Conservation (phyloP, 2,113 vertebrate genomes). For the Percina caprodes region DNA sequence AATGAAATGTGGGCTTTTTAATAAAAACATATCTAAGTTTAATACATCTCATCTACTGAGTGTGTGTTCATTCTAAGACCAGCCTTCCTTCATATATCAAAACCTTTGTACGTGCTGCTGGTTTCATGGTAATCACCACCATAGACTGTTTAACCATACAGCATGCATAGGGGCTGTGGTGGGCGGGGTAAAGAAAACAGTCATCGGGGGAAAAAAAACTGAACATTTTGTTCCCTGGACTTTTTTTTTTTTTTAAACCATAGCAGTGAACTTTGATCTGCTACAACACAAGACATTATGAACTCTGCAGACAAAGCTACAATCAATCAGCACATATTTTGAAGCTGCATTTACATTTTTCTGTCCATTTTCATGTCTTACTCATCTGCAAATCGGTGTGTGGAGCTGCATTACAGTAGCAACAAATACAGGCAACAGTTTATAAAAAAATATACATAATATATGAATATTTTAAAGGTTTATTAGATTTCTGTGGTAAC, state of each 20-base stretch:
- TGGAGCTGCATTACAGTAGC: background rate
- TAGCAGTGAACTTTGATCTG: conserved; percentile 1
- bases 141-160: background rate
- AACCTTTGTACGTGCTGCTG: too few species aligned
- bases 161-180: conserved; percentile 2
- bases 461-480: too few species aligned
- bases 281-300: too few species aligned
- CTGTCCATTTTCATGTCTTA: background rate
- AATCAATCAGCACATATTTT: too few species aligned
- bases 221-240: conserved; percentile 67
- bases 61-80: background rate
- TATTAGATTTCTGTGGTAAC: background rate
- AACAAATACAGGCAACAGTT: background rate
- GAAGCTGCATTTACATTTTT: too few species aligned
- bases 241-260: background rate
- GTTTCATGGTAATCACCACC: background rate
- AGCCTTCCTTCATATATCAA: fast-evolving
- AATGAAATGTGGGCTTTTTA: background rate
- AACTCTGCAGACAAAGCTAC: background rate
- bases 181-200: conserved; percentile 38
- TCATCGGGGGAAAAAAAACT: background rate
- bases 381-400: background rate
- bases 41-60: background rate
- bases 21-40: background rate
- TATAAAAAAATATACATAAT: background rate